Evolutionary conservation across 2,113 vertebrate genomes (phyloP).

Genomic region (Pteropus alecto): DNA sequence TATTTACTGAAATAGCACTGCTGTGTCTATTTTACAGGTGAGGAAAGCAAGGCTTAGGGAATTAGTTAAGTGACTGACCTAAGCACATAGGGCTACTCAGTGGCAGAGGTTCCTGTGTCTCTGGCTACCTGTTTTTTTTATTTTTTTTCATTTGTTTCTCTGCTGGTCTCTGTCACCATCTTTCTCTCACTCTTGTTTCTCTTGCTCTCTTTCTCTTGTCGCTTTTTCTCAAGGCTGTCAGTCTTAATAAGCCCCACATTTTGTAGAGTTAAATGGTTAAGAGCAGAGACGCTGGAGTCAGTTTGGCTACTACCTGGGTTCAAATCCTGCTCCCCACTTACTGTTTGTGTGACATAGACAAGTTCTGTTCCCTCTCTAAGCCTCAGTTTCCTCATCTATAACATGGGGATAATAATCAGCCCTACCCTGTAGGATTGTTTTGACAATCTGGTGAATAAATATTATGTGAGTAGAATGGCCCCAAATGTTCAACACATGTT

Average conservation of each 20-base stretch:
- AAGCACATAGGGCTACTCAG: neutral
- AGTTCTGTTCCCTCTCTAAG: neutral
- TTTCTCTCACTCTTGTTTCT: neutral
- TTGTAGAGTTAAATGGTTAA: neutral
- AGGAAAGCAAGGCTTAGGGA: neutral
- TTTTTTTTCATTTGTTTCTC: neutral
- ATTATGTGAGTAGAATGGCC: neutral
- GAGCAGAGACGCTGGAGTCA: neutral
- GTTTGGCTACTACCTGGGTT: neutral
- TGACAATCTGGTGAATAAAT: slow-evolving; percentile 5
- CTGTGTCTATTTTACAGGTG: neutral
- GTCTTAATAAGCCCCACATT: neutral
- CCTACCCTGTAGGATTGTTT: neutral
- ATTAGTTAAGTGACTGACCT: neutral
- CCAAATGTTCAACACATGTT: neutral
- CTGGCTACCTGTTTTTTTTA: neutral
- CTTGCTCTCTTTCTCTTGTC: neutral
- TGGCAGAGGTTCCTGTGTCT: neutral
- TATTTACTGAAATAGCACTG: neutral
- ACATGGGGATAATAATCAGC: neutral
- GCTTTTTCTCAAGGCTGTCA: neutral
- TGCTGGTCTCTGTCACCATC: neutral
- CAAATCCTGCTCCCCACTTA: neutral
- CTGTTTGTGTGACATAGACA: neutral
- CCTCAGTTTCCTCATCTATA: neutral